Base-by-base conservation (phyloP, 2,888 invertebrate species). In the Branchinecta sandiegonensis region DNA sequence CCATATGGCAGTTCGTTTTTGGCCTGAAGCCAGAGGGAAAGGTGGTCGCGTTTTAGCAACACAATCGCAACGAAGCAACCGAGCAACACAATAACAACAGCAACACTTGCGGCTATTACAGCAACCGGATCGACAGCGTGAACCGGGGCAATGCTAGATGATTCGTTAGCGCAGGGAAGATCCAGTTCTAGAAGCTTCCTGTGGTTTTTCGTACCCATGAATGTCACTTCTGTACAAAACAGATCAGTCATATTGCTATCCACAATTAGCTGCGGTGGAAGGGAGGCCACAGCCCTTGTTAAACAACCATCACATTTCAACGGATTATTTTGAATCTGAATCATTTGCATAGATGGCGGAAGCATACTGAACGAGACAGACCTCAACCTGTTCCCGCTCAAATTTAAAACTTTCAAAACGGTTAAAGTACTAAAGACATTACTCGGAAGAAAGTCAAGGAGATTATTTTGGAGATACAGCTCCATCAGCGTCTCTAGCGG, bases 321-420 rank as follows among this genome's bases (percentile, higher is more conserved):
- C 14, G 56, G 63, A 56, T 56, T 56, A 23, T 56, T 10, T 17
- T 56, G 23, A 17, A 56, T 9, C 2, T 10, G n/a, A 1, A 56
- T 8, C 23, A 56, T 56, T 56, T 56, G n/a, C 63, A 56, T 17
- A 56, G 63, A 56, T 56, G 84, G 79, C 70, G 85, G 83, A 76
- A 93, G 84, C 77, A 89, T 88, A 90, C 92, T 91, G 73, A 92
- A 87, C 73, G 89, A 86, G 76, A 91, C 92, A 72, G 85, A 85
- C 74, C 84, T 82, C 76, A 94, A 83, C 71, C 85, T 85, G 80
- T 94, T 94, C 74, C 88, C 87, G 77, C 92, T 91, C 73, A 94
- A 80, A 67, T 89, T 85, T 69, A 94, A 81, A 68, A 92, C 87
- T 79, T 92, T 89, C 76, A 94, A 82, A 76, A 88, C 86, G 75